phyloP scores from a whole-genome alignment of 2,797 vertebrate species.

The Danionella dracula region DNA sequence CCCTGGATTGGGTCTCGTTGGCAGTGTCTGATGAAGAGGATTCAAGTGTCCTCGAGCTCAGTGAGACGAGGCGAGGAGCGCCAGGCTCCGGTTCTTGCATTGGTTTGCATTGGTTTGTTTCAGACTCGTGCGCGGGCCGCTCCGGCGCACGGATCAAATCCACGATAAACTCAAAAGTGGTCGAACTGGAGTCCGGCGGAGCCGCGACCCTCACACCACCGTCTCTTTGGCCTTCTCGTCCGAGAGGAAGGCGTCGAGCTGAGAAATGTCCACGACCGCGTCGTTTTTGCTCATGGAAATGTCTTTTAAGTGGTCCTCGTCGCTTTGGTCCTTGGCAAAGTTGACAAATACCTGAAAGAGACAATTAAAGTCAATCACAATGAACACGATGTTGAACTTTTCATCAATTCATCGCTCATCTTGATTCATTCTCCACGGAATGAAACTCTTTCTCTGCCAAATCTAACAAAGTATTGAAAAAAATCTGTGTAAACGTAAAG shows the following conservation, averaged over 20 bases:
- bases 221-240: slow-evolving; percentile 89
- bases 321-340: slow-evolving; percentile 99
- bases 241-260: slow-evolving; percentile 81
- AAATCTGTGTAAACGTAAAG: too few species aligned
- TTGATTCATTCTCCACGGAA: too few species aligned
- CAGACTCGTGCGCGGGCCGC: slow-evolving; percentile 69
- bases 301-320: slow-evolving; percentile 95
- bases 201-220: slow-evolving; percentile 75
- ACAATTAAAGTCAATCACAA: not conserved
- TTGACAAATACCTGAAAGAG: slow-evolving; percentile 91
- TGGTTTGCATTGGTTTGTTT: slow-evolving; percentile 88
- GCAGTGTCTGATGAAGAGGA: slow-evolving; percentile 44
- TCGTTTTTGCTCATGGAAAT: slow-evolving; percentile 88
- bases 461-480: too few species aligned
- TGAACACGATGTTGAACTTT: too few species aligned
- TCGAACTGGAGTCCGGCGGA: slow-evolving; percentile 15
- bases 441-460: too few species aligned
- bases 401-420: too few species aligned
- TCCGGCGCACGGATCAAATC: slow-evolving; percentile 33
- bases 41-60: slow-evolving; percentile 45
- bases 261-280: slow-evolving; percentile 82
- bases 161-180: slow-evolving; percentile 29
- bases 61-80: slow-evolving; percentile 38
- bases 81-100: slow-evolving; percentile 64
- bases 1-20: slow-evolving; percentile 36